Conservation (phyloP, 2,113 vertebrate genomes). For the Pantherophis guttatus region DNA sequence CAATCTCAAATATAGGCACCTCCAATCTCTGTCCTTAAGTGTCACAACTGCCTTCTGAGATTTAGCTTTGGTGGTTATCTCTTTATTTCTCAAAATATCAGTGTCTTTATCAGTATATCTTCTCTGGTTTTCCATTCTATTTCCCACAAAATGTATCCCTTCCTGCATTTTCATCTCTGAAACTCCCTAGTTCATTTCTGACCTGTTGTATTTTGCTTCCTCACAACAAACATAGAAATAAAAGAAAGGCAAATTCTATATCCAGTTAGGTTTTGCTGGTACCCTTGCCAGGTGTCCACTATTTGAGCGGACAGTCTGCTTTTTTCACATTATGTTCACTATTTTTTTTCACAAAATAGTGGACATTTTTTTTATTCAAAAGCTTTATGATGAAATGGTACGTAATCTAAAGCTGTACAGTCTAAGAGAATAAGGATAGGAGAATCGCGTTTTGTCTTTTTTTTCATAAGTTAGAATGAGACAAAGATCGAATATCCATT, state of each 20-base stretch:
- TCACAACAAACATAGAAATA: background rate
- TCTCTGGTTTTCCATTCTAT: background rate
- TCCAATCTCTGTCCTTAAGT: background rate
- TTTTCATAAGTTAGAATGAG: too few relatives aligned
- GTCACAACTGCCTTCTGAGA: background rate
- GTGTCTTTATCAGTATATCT: background rate
- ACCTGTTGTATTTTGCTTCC: background rate
- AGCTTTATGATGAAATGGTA: too few relatives aligned
- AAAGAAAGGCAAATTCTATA: background rate
- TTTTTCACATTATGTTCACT: too few relatives aligned
- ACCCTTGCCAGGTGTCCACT: too few relatives aligned
- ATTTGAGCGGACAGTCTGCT: too few relatives aligned
- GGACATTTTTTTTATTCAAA: too few relatives aligned
- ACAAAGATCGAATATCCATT: too few relatives aligned
- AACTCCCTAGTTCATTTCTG: background rate
- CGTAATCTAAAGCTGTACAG: too few relatives aligned
- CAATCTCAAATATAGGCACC: background rate
- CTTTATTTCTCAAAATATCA: background rate
- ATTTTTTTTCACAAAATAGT: too few relatives aligned
- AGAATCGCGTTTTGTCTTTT: too few relatives aligned
- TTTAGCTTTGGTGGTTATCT: background rate
- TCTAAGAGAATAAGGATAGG: too few relatives aligned
- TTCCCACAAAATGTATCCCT: background rate
- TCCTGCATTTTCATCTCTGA: background rate
- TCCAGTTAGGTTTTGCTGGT: background rate